Base-by-base conservation (phyloP, 1,140 invertebrate species). In the Magallana angulata region DNA sequence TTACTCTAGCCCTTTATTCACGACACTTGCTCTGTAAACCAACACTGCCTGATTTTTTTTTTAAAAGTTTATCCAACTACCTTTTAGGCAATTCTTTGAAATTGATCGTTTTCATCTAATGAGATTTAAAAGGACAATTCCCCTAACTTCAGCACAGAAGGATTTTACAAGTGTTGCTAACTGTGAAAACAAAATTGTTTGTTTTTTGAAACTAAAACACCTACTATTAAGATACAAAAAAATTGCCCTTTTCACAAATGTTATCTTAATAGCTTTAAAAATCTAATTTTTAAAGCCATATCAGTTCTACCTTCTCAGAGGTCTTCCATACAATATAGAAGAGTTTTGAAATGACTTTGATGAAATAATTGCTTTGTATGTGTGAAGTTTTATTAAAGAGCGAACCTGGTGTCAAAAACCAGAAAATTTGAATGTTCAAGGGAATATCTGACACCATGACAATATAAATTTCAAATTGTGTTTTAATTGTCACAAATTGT, bases 131-230 rank as follows among this genome's bases (percentile, higher is more conserved):
- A 76, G 68, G 68, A 76, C 68, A 76, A 76, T 76, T 76, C 68
- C 68, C 36, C 18, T 76, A 76, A 76, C 68, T 30, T 76, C 36
- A 76, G 24, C 24, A 76, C 36, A 30, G 68, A 76, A 76, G 68
- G 24, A 30, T 76, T 76, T 76, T 30, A 76, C 18, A 76, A 76
- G 68, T 76, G 68, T 76, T 76, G 68, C 68, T 76, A 76, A 76
- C 68, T 76, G 18, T 76, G 68, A 76, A 76, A 76, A 76, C 68
- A 76, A 76, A 64, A 76, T 76, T 76, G 68, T 76, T 76, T 76
- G 68, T 76, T 76, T 76, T 76, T 76, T 76, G 68, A 76, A 76
- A 76, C 68, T 76, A 76, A 76, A 76, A 76, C 68, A 76, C 68
- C 68, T 76, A 76, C 68, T 76, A 30, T 76, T 76, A 76, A 76